phyloP scores from a whole-genome alignment of 2,797 vertebrate species.

The Enteromius afrohamiltoni region DNA sequence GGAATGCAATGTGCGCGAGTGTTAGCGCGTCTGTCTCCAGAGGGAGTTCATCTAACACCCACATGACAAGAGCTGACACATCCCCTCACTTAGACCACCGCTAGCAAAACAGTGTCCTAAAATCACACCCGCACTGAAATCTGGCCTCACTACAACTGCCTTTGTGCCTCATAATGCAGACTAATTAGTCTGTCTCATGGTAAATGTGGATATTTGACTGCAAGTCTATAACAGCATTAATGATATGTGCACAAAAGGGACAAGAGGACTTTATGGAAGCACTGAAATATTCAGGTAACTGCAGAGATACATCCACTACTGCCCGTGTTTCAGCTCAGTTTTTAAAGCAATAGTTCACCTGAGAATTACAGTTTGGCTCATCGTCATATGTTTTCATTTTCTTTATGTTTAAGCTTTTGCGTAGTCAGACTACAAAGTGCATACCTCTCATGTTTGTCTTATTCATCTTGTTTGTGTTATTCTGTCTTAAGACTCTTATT shows the following conservation, averaged over 20 bases:
- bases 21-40: conserved; percentile 60
- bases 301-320: neutral
- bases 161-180: neutral
- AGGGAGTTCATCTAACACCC: conserved; percentile 57
- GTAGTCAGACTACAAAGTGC: too few relatives aligned
- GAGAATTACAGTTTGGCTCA: neutral
- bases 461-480: neutral
- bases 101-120: conserved; percentile 32
- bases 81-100: conserved; percentile 30
- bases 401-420: neutral
- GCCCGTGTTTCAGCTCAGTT: neutral
- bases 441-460: neutral
- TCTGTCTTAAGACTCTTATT: neutral
- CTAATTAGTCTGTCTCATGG: neutral
- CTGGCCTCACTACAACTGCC: neutral
- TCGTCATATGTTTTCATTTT: neutral
- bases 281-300: neutral
- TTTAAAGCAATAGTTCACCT: neutral
- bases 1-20: conserved; percentile 68
- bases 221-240: neutral
- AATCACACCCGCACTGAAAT: conserved; percentile 8
- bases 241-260: neutral
- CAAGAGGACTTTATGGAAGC: neutral
- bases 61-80: conserved; percentile 53
- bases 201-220: conserved; percentile 11